phyloP scores from a whole-genome alignment of 64 coral and sea anemone species.

The Montipora efflorescens region DNA sequence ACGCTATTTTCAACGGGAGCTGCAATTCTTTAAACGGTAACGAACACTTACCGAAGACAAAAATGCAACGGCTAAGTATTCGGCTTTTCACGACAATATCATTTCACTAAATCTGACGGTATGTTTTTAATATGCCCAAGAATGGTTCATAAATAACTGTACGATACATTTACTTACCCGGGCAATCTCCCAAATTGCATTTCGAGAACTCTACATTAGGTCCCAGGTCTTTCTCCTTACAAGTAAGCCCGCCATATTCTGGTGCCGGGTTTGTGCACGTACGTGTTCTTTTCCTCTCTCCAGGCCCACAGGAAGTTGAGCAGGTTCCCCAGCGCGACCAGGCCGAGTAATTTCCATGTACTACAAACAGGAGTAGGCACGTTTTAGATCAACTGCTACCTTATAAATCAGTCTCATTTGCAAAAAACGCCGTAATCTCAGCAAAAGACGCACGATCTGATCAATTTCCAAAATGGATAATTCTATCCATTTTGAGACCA shows the following conservation, averaged over 20 bases:
- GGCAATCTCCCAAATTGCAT: slow-evolving; percentile 73
- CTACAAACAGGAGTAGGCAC: slow-evolving; percentile 26
- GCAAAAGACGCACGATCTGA: too few relatives aligned
- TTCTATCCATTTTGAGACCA: too few relatives aligned
- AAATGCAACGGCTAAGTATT: too few relatives aligned
- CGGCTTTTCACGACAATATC: background rate
- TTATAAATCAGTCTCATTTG: background rate
- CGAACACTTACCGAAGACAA: too few relatives aligned
- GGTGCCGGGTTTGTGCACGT: slow-evolving; percentile 86
- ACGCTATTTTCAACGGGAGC: too few relatives aligned
- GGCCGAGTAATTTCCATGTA: slow-evolving; percentile 84
- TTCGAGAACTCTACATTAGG: slow-evolving; percentile 69
- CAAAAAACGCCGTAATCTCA: background rate
- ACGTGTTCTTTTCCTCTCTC: slow-evolving; percentile 86
- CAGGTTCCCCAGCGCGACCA: slow-evolving; percentile 92
- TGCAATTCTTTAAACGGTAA: too few relatives aligned
- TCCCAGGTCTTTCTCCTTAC: slow-evolving; percentile 82
- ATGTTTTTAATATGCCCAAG: background rate
- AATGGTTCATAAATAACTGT: background rate
- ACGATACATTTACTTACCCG: slow-evolving; percentile 45
- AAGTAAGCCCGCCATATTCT: slow-evolving; percentile 89
- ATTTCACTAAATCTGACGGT: background rate
- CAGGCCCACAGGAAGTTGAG: slow-evolving; percentile 82
- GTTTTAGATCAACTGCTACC: background rate
- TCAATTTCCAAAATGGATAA: too few relatives aligned